Evolutionary conservation across 2,797 vertebrate species (phyloP).

Genomic region (Arctocebus calabarensis): DNA sequence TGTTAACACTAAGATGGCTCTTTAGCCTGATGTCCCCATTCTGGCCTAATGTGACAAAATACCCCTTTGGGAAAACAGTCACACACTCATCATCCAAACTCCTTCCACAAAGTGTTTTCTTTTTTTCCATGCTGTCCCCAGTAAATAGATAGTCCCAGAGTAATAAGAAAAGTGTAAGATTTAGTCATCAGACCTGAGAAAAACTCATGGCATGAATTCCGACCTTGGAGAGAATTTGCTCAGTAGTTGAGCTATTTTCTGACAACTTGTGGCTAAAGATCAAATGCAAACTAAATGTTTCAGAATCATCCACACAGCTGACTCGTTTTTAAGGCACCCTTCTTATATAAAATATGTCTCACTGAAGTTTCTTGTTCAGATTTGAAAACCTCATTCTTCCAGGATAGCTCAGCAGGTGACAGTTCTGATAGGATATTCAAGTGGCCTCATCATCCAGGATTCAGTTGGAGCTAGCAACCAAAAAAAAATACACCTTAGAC

Average conservation of each 20-base stretch:
- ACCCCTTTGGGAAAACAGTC: conserved; percentile 68
- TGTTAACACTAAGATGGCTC: conserved; percentile 43
- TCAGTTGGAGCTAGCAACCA: neutral
- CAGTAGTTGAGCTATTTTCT: conserved; percentile 71
- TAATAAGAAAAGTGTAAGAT: conserved; percentile 65
- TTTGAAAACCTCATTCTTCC: conserved; percentile 21
- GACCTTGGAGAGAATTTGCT: conserved; percentile 71
- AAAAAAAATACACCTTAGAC: neutral
- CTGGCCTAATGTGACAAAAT: conserved; percentile 57
- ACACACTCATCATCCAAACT: conserved; percentile 36
- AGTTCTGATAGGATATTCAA: neutral
- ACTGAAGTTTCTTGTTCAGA: neutral
- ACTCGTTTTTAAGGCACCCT: neutral
- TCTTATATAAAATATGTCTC: neutral
- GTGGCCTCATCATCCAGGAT: neutral
- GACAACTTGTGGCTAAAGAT: conserved; percentile 64
- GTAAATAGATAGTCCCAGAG: conserved; percentile 37
- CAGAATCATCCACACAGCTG: conserved; percentile 28
- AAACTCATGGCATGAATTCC: conserved; percentile 65
- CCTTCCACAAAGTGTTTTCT: conserved; percentile 62
- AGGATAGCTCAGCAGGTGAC: neutral
- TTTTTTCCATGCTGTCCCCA: neutral
- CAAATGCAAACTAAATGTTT: conserved; percentile 75
- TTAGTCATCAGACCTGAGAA: conserved; percentile 70
- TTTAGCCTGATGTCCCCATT: conserved; percentile 37